Base-by-base conservation (phyloP, 2,888 invertebrate genomes). In the Unio delphinus region DNA sequence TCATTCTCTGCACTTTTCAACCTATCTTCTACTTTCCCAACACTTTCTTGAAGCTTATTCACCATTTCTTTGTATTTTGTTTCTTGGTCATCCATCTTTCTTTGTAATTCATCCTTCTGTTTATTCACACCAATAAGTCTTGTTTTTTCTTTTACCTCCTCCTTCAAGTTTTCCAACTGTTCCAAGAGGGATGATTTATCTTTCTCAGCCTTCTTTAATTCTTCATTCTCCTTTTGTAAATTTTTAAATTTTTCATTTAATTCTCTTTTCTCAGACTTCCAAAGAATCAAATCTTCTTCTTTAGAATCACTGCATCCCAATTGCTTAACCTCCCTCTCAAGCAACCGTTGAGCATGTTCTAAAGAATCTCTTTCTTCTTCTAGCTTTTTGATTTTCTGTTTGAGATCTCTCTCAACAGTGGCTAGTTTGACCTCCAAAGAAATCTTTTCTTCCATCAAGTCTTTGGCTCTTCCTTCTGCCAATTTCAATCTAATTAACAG, bases 151-250 rank as follows among this genome's bases (percentile, higher is more conserved):
- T 63, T 66, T 54, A 66, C 58, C 45, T 67, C 56, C 64, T 76
- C 72, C 59, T 74, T 69, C 18, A 68, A 55, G 7, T 69, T 69
- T 15, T 68, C 58, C 92, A 80, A 23, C 62, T 74, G 68, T 68
- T 80, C 75, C 57, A 80, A 79, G 28, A 78, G 61, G 54, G 45
- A 45, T 15, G 3, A 15, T 45, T 45, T 45, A 11, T 45, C 57
- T 23, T 58, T 75, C 4, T 92, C 82, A 74, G 91, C 90, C 71
- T 88, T 90, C 64, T 91, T 87, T 15, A 30, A 91, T 88, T 81
- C 93, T 92, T 77, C 63, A 61, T 78, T 70, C 60, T 77, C 64
- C 58, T 71, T 63, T 34, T 69, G 68, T 57, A 65, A 64, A n/a
- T 57, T 59, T 23, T 65, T 63, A 5, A 58, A 28, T 61, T 61